Conservation (phyloP, 1,140 invertebrate species). For the Drosophila parvula region DNA sequence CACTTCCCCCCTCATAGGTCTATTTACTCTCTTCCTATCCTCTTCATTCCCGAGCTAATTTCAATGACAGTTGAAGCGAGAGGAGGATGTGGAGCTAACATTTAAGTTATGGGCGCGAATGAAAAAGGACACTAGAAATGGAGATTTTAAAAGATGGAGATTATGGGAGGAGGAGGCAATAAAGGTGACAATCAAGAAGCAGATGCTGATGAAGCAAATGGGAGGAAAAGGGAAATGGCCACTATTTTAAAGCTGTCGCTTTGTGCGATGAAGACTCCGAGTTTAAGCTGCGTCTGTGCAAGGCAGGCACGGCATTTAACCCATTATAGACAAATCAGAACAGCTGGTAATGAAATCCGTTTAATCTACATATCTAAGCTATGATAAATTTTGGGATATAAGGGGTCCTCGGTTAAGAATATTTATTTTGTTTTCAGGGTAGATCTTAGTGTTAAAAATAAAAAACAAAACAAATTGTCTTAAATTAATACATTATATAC, state of each 20-base stretch:
- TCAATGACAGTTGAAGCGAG: conserved; percentile 29
- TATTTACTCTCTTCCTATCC: conserved; percentile 9
- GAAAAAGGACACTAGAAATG: too few species aligned
- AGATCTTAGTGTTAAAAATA: too few species aligned
- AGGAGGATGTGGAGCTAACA: background rate
- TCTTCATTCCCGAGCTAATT: conserved; percentile 37
- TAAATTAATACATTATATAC: too few species aligned
- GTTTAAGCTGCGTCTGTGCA: background rate
- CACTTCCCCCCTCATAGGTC: background rate
- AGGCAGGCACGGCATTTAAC: background rate
- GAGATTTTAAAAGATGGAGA: background rate
- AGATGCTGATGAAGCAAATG: background rate
- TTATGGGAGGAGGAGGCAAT: background rate
- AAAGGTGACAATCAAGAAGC: background rate
- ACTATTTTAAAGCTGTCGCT: background rate
- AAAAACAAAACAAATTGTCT: too few species aligned
- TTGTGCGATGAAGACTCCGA: background rate
- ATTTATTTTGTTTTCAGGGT: too few species aligned
- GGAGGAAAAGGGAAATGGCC: background rate
- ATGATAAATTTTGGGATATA: background rate
- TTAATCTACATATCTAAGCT: background rate
- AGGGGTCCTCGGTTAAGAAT: accelerated
- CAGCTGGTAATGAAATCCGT: background rate
- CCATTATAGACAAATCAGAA: background rate
- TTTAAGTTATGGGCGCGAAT: conserved; percentile 1